Conservation (phyloP, 2,113 vertebrate genomes). For the Varanus salvator region DNA sequence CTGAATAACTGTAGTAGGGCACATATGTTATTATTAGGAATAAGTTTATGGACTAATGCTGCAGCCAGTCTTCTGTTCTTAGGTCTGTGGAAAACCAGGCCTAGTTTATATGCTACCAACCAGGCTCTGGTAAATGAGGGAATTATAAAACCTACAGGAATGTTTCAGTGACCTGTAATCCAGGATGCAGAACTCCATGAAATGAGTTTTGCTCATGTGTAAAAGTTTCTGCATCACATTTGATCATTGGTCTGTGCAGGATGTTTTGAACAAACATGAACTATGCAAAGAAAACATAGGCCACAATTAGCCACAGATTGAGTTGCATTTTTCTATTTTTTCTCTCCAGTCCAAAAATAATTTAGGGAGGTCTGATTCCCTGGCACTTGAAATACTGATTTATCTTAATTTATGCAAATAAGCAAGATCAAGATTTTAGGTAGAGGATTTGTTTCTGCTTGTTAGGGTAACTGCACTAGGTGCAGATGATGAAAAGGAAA, state of each 20-base stretch:
- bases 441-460: slow-evolving; percentile 17
- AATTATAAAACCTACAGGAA: not conserved
- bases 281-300: not conserved
- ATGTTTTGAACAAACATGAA: not conserved
- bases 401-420: not conserved
- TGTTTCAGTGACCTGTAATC: not conserved
- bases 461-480: not conserved
- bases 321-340: not conserved
- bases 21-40: not conserved
- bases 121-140: not conserved
- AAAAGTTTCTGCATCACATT: not conserved
- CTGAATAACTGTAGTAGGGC: not conserved
- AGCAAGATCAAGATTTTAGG: not conserved
- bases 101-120: not conserved
- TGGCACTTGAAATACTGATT: slow-evolving; percentile 2
- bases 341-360: not conserved
- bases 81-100: not conserved
- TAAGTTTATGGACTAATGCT: not conserved
- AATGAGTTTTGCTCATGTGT: not conserved
- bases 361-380: slow-evolving; percentile 2
- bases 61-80: not conserved
- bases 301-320: slow-evolving; percentile 8
- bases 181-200: not conserved
- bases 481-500: not conserved
- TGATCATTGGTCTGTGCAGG: not conserved